A percentile compares a stretch with the other conserved stretches of the same genome.
Conservation (phyloP, 1,140 invertebrate genomes). For the Druon quercuslanigerum region DNA sequence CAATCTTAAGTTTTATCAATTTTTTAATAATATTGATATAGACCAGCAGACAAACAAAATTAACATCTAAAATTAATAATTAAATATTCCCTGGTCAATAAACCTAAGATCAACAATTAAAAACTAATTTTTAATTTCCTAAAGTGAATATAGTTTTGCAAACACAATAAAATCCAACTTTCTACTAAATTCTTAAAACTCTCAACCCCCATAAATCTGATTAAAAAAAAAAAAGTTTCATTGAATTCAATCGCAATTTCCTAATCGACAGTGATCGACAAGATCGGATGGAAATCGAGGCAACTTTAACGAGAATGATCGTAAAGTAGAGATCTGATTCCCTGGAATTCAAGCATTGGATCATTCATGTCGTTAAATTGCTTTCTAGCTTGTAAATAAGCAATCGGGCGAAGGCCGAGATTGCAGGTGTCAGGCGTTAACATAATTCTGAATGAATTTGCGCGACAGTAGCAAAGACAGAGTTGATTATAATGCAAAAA, state of each 20-base stretch:
- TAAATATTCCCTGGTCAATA: too few species aligned
- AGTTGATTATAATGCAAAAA: not conserved
- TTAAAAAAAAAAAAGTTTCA: not conserved
- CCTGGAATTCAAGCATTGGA: constrained; percentile 13
- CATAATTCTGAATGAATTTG: constrained; percentile 9
- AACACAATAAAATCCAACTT: not conserved
- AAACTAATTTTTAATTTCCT: not conserved
- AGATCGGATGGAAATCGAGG: not conserved
- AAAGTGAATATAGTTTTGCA: not conserved
- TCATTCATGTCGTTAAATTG: constrained; percentile 1
- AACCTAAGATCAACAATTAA: too few species aligned
- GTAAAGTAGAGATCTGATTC: not conserved
- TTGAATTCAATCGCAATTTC: not conserved
- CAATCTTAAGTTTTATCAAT: too few species aligned
- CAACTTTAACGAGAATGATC: not conserved
- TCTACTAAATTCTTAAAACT: not conserved
- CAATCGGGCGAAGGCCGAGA: not conserved
- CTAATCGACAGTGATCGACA: constrained; percentile 1
- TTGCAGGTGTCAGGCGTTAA: not conserved
- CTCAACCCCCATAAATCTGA: not conserved
- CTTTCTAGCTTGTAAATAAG: constrained; percentile 14
- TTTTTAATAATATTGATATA: too few species aligned
- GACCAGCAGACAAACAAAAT: too few species aligned
- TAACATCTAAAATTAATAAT: too few species aligned
- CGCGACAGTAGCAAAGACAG: not conserved